These are phyloP conservation scores for Istiophorus platypterus DNA, from an alignment of 2,113 vertebrate species.

Conservation along the genomic window DNA sequence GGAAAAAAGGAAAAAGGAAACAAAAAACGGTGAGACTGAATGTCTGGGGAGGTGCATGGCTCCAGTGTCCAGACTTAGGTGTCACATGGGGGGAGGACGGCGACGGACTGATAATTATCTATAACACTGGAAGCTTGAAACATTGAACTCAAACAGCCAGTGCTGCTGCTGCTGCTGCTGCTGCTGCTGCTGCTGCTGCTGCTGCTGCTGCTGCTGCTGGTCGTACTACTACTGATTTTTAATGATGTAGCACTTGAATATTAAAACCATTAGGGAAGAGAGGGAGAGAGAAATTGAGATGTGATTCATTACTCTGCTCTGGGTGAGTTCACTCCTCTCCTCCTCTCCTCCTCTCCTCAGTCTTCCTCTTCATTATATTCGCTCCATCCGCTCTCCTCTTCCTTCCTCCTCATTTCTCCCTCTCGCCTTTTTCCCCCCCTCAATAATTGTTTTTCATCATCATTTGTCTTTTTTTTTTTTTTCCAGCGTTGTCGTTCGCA, in stretches of 20 bases:
- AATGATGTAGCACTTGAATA: slow-evolving; percentile 69
- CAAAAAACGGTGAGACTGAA: no score
- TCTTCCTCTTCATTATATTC: slow-evolving; percentile 58
- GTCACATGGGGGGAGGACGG: background rate
- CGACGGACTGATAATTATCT: no score
- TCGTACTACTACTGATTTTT: slow-evolving; percentile 47
- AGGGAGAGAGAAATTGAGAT: slow-evolving; percentile 57
- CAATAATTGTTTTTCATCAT: slow-evolving; percentile 63
- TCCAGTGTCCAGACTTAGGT: background rate
- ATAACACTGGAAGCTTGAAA: background rate
- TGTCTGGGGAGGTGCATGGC: no score
- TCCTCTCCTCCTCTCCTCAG: background rate
- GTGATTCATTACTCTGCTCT: slow-evolving; percentile 74
- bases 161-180: slow-evolving; percentile 10
- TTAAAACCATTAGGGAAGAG: slow-evolving; percentile 63
- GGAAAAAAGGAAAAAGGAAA: no score
- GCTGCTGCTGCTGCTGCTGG: background rate
- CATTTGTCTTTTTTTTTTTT: slow-evolving; percentile 45
- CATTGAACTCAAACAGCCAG: background rate
- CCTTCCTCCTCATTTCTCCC: slow-evolving; percentile 22
- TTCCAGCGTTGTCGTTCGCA: slow-evolving; percentile 12
- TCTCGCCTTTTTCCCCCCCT: background rate
- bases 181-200: slow-evolving; percentile 9
- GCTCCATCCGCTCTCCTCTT: slow-evolving; percentile 35
- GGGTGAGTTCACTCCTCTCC: slow-evolving; percentile 50